Conservation (phyloP, 2,797 vertebrate species). For the Enteromius treurensis region DNA sequence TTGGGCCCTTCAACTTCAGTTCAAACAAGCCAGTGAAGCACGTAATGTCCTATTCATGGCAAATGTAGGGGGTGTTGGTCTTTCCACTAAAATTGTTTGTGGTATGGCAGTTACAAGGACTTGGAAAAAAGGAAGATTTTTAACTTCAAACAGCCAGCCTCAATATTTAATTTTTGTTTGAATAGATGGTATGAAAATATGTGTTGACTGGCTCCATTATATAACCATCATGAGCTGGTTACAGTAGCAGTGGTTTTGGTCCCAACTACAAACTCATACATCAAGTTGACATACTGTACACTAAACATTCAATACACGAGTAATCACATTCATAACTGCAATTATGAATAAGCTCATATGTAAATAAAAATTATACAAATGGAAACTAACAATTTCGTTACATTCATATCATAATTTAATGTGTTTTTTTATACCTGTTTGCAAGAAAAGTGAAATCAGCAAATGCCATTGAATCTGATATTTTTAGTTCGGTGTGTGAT, state of each 20-base stretch:
- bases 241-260: slow-evolving; percentile 53
- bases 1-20: slow-evolving; percentile 39
- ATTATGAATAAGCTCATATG: background rate
- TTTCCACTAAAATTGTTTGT: slow-evolving; percentile 58
- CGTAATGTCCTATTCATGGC: slow-evolving; percentile 52
- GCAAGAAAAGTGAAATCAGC: background rate
- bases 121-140: slow-evolving; percentile 56
- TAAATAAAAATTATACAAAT: background rate
- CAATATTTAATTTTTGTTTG: slow-evolving; percentile 50
- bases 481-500: background rate
- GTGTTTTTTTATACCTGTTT: background rate
- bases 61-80: slow-evolving; percentile 56
- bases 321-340: background rate
- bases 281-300: slow-evolving; percentile 13
- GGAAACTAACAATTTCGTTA: background rate
- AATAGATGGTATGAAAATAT: slow-evolving; percentile 43
- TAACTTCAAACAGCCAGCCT: slow-evolving; percentile 46
- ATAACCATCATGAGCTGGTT: slow-evolving; percentile 28
- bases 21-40: slow-evolving; percentile 54
- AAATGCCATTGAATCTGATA: background rate
- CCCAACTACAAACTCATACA: slow-evolving; percentile 19
- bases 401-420: background rate
- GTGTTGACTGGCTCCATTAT: slow-evolving; percentile 37
- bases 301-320: slow-evolving; percentile 1
- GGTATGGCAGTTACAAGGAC: slow-evolving; percentile 52